phyloP scores from a whole-genome alignment of 2,797 vertebrate species.

The Peromyscus melanophrys region DNA sequence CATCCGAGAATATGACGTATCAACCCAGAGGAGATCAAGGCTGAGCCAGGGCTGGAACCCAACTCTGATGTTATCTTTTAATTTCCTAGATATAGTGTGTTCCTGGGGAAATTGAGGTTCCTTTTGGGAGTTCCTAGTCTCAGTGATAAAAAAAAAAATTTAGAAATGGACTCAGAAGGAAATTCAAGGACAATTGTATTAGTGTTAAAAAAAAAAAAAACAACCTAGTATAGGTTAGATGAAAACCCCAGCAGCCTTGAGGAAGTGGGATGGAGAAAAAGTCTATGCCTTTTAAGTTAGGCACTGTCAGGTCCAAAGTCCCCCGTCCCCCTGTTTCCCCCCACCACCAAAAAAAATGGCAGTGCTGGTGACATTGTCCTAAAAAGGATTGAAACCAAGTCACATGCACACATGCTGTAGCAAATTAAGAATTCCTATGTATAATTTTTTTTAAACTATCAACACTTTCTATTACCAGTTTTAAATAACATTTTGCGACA shows the following conservation, averaged over 20 bases:
- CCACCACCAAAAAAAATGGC: neutral
- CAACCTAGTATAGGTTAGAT: neutral
- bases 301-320: neutral
- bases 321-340: rapidly evolving
- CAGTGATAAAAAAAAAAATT: neutral
- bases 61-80: neutral
- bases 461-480: neutral
- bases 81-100: neutral
- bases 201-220: neutral
- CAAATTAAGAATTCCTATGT: neutral
- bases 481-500: neutral
- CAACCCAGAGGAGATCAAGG: neutral
- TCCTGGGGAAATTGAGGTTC: neutral
- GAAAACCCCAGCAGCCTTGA: neutral
- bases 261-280: neutral
- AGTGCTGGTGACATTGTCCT: neutral
- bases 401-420: neutral
- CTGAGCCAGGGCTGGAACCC: neutral
- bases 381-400: neutral
- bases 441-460: neutral
- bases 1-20: neutral
- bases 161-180: neutral
- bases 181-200: neutral
- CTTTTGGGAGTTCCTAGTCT: neutral
- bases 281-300: neutral